Percentiles rank a stretch among this genome's conserved stretches.
Evolutionary conservation across 2,113 vertebrate genomes (phyloP).

Genomic region (Casuarius casuarius): DNA sequence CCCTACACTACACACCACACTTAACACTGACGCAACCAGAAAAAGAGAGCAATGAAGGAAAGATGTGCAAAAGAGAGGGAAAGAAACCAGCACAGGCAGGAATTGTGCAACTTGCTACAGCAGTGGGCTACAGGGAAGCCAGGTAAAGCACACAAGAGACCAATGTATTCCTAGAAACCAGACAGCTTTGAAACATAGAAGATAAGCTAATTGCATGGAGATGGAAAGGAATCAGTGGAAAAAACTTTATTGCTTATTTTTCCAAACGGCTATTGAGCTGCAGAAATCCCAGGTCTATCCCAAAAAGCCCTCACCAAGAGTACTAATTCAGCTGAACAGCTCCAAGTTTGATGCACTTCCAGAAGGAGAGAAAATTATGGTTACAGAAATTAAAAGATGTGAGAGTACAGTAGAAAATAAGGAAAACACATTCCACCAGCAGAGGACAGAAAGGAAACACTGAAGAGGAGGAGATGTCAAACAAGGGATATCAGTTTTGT

Average conservation of each 20-base stretch:
- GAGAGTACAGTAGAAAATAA: not conserved
- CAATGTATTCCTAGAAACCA: not conserved
- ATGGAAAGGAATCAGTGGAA: not conserved
- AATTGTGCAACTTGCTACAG: not conserved
- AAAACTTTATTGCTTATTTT: conserved; percentile 18
- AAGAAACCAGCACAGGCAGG: not conserved
- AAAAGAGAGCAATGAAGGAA: not conserved
- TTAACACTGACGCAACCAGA: conserved; percentile 14
- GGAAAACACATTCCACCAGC: conserved; percentile 24
- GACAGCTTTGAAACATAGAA: not conserved
- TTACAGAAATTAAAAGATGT: not conserved
- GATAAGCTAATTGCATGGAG: not conserved
- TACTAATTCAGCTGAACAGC: not conserved
- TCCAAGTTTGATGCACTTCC: not conserved
- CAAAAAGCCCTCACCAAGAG: not conserved
- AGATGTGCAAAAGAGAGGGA: not conserved
- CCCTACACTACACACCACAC: not conserved
- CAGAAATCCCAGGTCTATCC: not conserved
- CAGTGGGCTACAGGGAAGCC: not conserved
- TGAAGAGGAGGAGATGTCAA: conserved; percentile 1
- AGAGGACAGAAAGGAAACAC: not conserved
- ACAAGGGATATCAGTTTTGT: not conserved
- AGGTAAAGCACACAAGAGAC: not conserved
- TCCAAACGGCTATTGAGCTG: not conserved
- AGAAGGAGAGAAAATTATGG: not conserved